Evolutionary conservation across 2,888 invertebrate genomes (phyloP).

Genomic region (Drosophila anomalata): DNA sequence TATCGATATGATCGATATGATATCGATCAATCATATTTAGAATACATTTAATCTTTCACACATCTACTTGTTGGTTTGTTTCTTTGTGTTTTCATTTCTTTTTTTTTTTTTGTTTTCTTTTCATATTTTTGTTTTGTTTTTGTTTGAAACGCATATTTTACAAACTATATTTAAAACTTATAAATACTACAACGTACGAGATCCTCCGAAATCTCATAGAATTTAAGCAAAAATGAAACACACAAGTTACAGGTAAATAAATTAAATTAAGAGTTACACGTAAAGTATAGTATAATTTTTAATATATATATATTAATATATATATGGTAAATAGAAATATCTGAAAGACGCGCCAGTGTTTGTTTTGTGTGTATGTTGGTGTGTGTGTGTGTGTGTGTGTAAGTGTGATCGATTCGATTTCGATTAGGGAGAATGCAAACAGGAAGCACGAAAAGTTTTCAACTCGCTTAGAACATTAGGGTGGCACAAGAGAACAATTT

Average conservation of each 20-base stretch:
- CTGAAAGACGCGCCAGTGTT: constrained; percentile 43
- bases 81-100: constrained; percentile 30
- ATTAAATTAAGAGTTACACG: constrained; percentile 61
- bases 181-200: constrained; percentile 77
- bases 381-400: constrained; percentile 1
- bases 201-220: constrained; percentile 75
- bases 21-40: constrained; percentile 48
- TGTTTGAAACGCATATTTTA: constrained; percentile 62
- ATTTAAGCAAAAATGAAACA: constrained; percentile 65
- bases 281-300: constrained; percentile 37
- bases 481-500: constrained; percentile 35
- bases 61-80: constrained; percentile 24
- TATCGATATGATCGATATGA: constrained; percentile 33
- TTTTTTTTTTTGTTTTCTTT: constrained; percentile 27
- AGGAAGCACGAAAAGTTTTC: constrained; percentile 28
- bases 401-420: constrained; percentile 18
- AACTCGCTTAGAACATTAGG: constrained; percentile 18
- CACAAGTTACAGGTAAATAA: constrained; percentile 70
- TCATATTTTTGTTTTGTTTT: constrained; percentile 24
- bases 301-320: constrained; percentile 18
- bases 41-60: constrained; percentile 49
- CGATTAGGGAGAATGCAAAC: constrained; percentile 27
- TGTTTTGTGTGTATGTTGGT: constrained; percentile 32
- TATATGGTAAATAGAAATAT: constrained; percentile 25
- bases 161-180: constrained; percentile 72